Evolutionary conservation across 2,113 vertebrate species (phyloP), one percentile per base, ranked within the genome.

Genomic region (Prolemur simus): DNA sequence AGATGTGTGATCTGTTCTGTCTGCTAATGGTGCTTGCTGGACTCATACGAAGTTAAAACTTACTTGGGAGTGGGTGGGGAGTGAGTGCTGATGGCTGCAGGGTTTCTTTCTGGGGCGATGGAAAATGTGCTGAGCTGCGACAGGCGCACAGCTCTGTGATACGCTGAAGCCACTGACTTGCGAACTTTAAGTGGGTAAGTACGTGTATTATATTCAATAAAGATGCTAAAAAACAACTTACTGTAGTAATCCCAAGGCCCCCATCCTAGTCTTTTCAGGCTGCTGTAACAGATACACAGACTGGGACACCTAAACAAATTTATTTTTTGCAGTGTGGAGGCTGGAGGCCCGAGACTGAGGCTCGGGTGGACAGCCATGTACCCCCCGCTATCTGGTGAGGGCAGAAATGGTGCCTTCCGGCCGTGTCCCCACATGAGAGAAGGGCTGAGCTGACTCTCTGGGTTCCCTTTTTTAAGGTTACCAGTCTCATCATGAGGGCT

Each of bases 1-100:
- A 0, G 4, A 13, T 12, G 0, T 2, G 0, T 8, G 27, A 27
- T 6, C 37, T 32, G 15, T 1, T 14, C 39, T 9, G 18, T 6
- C 29, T 9, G 27, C 74, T 14, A 5, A 2, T 6, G 7, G 64
- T 32, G 42, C 74, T n/a, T 10, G 34, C 92, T 32, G 23, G 8
- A 2, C 39, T 6, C 34, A 0, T 18, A 1, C 1, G 64, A 25
- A 1, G 39, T 23, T 0, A 2, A 56, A 11, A 0, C 17, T 49
- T 6, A 15, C 14, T 4, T 0, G 5, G n/a, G 52, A 45, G 32
- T n/a, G 0, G n/a, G 20, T 2, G 15, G 29, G 73, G 64, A 18
- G 64, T 63, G 0, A 42, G 27, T 27, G n/a, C 45, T 20, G 52
- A 54, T 17, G 5, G 17, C 17, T 54, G 17, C 5, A 1, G 21